phyloP scores from a whole-genome alignment of 2,888 invertebrate genomes.

The Leptothorax acervorum region DNA sequence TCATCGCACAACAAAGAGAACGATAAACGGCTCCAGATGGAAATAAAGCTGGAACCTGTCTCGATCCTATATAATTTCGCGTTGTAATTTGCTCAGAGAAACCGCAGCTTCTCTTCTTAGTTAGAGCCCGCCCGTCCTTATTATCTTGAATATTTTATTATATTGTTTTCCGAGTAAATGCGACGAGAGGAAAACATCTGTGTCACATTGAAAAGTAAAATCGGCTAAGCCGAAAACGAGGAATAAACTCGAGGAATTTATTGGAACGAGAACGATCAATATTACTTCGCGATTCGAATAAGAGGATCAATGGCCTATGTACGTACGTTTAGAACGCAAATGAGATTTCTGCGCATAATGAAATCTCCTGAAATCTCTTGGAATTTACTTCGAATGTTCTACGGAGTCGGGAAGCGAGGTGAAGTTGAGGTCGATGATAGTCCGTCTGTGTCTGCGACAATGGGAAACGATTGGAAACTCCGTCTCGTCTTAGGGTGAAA shows the following conservation, averaged over 20 bases:
- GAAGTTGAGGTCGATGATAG: slow-evolving; percentile 14
- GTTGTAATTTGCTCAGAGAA: background rate
- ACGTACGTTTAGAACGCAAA: slow-evolving; percentile 2
- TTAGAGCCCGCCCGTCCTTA: background rate
- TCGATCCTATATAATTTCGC: background rate
- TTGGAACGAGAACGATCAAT: background rate
- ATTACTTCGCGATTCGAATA: slow-evolving; percentile 28
- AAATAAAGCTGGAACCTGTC: background rate
- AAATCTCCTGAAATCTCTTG: slow-evolving; percentile 1
- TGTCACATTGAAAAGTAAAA: background rate
- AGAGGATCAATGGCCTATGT: slow-evolving; percentile 12
- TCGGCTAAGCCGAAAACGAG: background rate
- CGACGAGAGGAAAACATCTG: background rate
- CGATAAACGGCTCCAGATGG: background rate
- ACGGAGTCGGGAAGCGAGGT: background rate
- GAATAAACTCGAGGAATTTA: slow-evolving; percentile 16
- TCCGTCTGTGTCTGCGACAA: slow-evolving; percentile 4
- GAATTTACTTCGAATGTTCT: slow-evolving; percentile 32
- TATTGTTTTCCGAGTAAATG: background rate
- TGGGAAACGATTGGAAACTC: slow-evolving; percentile 43
- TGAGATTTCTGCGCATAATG: slow-evolving; percentile 31
- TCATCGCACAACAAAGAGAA: slow-evolving; percentile 25
- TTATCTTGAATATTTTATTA: background rate
- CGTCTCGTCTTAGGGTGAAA: background rate
- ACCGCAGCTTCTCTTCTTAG: background rate